A percentile compares a stretch with the other conserved stretches of the same genome.
These are phyloP conservation scores for Rhinichthys osculus DNA, from an alignment of 2,797 vertebrate genomes.

Conservation along the genomic window DNA sequence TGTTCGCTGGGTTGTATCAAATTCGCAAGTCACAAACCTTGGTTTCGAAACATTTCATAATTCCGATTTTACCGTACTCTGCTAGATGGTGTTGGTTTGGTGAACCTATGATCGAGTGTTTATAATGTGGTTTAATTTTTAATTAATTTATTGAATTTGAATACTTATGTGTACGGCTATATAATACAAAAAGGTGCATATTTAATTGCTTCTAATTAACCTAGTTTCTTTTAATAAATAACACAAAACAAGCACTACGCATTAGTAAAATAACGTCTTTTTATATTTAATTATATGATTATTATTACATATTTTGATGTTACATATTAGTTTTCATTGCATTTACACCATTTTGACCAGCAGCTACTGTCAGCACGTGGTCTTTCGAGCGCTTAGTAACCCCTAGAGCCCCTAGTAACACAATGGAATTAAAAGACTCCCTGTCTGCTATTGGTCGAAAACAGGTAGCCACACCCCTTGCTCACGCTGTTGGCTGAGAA, in stretches of 20 bases:
- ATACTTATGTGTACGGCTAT: neutral
- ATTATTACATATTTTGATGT: no score
- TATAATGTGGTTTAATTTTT: neutral
- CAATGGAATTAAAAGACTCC: neutral
- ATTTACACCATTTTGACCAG: neutral
- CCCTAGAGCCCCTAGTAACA: neutral
- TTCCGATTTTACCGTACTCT: neutral
- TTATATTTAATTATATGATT: neutral
- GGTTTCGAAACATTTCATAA: neutral
- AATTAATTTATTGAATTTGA: neutral
- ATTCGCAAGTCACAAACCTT: neutral
- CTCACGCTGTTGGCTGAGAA: neutral
- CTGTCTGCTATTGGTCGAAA: neutral
- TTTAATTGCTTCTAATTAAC: neutral
- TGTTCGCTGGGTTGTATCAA: neutral
- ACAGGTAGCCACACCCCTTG: neutral
- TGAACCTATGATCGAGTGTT: neutral
- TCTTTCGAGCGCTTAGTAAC: fast-evolving
- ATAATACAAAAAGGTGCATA: neutral
- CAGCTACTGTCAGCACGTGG: neutral
- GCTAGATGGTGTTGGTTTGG: neutral
- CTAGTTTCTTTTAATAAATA: neutral
- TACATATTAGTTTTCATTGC: no score
- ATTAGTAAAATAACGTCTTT: neutral
- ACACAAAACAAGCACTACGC: neutral